phyloP scores from a whole-genome alignment of 2,113 vertebrate genomes.

The Paramisgurnus dabryanus region DNA sequence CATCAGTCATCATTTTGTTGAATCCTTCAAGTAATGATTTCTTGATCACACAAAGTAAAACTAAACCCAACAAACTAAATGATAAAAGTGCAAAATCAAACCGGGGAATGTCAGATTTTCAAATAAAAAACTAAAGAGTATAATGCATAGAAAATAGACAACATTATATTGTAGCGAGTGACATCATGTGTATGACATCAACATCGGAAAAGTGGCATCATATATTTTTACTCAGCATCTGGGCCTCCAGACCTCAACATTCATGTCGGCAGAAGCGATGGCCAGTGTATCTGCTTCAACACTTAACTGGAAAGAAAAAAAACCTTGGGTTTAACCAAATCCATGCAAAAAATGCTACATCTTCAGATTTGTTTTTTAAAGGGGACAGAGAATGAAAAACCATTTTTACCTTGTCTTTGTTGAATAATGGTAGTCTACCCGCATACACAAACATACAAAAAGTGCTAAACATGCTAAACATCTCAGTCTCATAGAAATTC shows the following conservation, averaged over 20 bases:
- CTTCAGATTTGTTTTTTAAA: no score
- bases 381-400: no score
- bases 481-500: no score
- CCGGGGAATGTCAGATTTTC: background rate
- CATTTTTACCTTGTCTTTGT: no score
- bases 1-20: background rate
- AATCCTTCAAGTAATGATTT: background rate
- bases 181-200: background rate
- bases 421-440: no score
- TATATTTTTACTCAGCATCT: constrained; percentile 40
- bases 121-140: background rate
- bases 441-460: no score
- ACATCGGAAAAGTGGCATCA: background rate
- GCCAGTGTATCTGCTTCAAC: constrained; percentile 82
- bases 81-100: no score
- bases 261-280: constrained; percentile 79
- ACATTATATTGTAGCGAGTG: background rate
- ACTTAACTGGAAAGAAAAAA: constrained; percentile 73
- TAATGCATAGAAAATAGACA: background rate
- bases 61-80: background rate
- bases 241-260: constrained; percentile 83
- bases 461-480: no score
- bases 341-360: no score
- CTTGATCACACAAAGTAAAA: background rate
- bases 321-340: background rate